Evolutionary conservation across 2,113 vertebrate species (phyloP).

Genomic region (Rana temporaria): DNA sequence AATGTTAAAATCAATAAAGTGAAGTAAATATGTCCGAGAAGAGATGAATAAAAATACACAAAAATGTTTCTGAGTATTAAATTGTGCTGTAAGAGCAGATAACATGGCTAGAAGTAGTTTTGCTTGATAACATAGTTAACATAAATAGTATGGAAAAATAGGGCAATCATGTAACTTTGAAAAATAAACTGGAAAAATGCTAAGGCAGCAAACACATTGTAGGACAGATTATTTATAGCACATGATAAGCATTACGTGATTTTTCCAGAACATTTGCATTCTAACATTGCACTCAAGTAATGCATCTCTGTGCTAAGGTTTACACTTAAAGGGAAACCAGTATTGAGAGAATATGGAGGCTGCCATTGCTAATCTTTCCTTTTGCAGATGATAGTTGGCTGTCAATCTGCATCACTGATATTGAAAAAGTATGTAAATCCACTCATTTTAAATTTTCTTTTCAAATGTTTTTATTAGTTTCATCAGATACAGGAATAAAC

Average conservation of each 20-base stretch:
- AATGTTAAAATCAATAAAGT: conserved; percentile 10
- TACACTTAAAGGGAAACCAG: too few species aligned
- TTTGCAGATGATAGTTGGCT: too few species aligned
- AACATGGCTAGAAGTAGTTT: not conserved
- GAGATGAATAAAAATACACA: conserved; percentile 16
- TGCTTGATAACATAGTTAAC: conserved; percentile 32
- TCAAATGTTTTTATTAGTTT: too few species aligned
- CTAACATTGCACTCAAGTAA: not conserved
- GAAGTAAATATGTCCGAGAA: not conserved
- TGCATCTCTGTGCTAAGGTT: not conserved
- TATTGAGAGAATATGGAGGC: too few species aligned
- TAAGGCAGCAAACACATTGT: conserved; percentile 35
- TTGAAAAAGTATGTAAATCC: too few species aligned
- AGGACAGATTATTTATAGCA: conserved; percentile 46
- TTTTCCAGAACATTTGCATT: conserved; percentile 40
- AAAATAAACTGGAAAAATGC: conserved; percentile 40
- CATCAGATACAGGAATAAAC: too few species aligned
- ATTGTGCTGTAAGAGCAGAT: not conserved
- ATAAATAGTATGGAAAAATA: conserved; percentile 48
- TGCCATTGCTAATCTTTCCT: too few species aligned
- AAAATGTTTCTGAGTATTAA: not conserved
- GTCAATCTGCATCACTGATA: too few species aligned
- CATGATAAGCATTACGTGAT: conserved; percentile 38
- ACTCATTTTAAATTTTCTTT: too few species aligned
- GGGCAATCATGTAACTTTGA: conserved; percentile 28